phyloP scores from a whole-genome alignment of 23 tunicate species.

The Ciona savignyi region DNA sequence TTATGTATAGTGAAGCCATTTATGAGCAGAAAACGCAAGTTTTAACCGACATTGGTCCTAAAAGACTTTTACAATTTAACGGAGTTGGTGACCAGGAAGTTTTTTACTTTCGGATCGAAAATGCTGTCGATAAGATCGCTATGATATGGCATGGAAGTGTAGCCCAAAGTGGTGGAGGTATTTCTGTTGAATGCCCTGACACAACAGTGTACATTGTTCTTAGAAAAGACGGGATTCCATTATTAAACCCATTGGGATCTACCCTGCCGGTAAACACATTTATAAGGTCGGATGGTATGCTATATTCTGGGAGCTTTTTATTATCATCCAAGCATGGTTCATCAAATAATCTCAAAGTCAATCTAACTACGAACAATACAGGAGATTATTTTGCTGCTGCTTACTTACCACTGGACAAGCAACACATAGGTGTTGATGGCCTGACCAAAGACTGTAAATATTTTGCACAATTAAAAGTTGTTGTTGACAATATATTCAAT shows the following conservation, averaged over 20 bases:
- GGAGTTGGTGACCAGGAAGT: constrained; percentile 37
- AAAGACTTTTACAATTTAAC: constrained; percentile 7
- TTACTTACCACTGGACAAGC: constrained; percentile 22
- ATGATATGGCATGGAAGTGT: constrained; percentile 35
- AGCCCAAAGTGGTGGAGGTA: constrained; percentile 37
- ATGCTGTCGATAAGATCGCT: constrained; percentile 10
- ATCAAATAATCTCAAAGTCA: constrained; percentile 3
- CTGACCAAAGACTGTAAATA: constrained; percentile 67
- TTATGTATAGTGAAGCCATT: no score
- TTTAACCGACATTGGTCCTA: constrained; percentile 35
- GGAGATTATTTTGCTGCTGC: constrained; percentile 54
- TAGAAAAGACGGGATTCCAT: constrained; percentile 54
- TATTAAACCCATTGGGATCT: constrained; percentile 55
- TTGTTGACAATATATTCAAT: background rate
- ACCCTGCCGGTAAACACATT: constrained; percentile 24
- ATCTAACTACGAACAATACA: background rate
- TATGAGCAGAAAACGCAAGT: background rate
- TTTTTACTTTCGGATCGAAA: constrained; percentile 24
- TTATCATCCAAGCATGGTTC: constrained; percentile 7
- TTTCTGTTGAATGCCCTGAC: constrained; percentile 40
- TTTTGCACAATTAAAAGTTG: constrained; percentile 24
- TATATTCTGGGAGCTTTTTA: constrained; percentile 9
- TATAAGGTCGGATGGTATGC: constrained; percentile 7
- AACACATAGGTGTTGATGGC: constrained; percentile 42
- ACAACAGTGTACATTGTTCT: constrained; percentile 25